A percentile compares a stretch with the other conserved stretches of the same genome.
phyloP scores from a whole-genome alignment of 2,113 vertebrate species.

The Tauraco erythrolophus region DNA sequence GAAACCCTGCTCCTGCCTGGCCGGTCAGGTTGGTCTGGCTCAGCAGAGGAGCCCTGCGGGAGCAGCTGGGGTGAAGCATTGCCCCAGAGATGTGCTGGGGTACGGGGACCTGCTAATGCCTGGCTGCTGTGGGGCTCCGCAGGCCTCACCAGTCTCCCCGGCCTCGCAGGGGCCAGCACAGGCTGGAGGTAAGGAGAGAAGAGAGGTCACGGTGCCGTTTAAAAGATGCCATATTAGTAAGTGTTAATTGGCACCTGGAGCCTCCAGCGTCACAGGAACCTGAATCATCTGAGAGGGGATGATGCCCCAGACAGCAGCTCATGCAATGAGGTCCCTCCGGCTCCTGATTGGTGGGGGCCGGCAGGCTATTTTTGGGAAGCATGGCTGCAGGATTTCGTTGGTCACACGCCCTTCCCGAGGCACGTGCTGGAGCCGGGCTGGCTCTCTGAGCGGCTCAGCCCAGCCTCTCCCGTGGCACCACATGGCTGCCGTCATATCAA shows the following conservation, averaged over 20 bases:
- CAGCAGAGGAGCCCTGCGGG: neutral
- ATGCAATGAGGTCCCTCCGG: neutral
- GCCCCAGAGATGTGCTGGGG: neutral
- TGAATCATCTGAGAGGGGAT: neutral
- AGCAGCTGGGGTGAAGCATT: neutral
- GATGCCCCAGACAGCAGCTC: neutral
- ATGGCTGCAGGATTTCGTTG: neutral
- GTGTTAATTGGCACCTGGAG: neutral
- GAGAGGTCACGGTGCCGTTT: neutral
- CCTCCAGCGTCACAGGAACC: neutral
- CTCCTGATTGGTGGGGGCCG: neutral
- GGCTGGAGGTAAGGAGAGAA: neutral
- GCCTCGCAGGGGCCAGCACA: neutral
- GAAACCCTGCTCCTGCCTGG: neutral
- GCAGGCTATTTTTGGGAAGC: neutral
- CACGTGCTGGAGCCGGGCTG: neutral
- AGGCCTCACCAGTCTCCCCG: rapidly evolving
- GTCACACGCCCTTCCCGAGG: neutral
- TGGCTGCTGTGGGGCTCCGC: neutral
- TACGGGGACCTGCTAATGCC: neutral
- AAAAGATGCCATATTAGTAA: neutral
- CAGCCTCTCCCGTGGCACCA: neutral
- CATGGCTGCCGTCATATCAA: neutral
- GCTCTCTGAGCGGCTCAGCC: neutral
- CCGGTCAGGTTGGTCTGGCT: neutral